Evolutionary conservation across 2,113 vertebrate species (phyloP).

Genomic region (Chauna torquata): DNA sequence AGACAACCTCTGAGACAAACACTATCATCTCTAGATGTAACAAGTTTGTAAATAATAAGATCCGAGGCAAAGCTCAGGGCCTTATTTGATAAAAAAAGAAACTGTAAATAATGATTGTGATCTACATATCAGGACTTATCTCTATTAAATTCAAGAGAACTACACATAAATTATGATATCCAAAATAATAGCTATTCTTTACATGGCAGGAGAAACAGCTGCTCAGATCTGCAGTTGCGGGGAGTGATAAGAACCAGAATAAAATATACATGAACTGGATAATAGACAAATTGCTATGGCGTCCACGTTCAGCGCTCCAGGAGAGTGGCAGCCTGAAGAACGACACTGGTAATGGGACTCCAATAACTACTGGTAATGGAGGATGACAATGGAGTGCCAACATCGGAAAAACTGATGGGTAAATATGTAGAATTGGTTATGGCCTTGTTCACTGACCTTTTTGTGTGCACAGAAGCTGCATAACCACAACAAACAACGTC

Average conservation of each 20-base stretch:
- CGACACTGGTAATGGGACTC: not conserved
- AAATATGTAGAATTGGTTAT: not conserved
- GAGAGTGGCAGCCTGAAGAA: not conserved
- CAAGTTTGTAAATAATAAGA: not conserved
- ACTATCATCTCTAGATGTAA: not conserved
- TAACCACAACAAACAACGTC: not conserved
- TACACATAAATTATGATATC: not conserved
- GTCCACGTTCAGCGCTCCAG: not conserved
- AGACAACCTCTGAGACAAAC: constrained; percentile 6
- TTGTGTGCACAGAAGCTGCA: not conserved
- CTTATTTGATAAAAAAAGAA: not conserved
- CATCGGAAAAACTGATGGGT: not conserved
- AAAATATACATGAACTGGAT: not conserved
- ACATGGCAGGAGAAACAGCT: not conserved
- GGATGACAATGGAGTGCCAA: not conserved
- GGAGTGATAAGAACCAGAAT: not conserved
- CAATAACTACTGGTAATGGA: not conserved
- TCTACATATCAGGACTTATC: not conserved
- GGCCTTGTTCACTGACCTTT: not conserved
- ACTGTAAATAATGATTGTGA: not conserved
- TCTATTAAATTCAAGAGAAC: not conserved
- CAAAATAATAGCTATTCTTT: not conserved
- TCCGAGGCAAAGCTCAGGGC: not conserved
- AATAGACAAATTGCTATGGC: not conserved
- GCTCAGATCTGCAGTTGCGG: not conserved